Evolutionary conservation across 2,113 vertebrate species (phyloP).

Genomic region (Elanoides forficatus): DNA sequence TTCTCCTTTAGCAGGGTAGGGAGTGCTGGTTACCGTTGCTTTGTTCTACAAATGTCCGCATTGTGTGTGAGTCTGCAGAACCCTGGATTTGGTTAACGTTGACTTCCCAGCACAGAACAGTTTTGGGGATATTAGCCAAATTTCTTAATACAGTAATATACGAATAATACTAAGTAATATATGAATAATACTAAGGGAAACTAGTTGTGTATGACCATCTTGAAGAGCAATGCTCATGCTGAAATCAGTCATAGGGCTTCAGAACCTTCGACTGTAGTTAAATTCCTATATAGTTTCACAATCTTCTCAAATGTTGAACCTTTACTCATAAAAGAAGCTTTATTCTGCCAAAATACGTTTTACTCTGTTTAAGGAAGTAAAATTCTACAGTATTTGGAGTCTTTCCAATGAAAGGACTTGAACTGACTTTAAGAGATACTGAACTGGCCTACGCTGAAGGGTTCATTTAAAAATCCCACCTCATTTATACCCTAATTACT

Average conservation of each 20-base stretch:
- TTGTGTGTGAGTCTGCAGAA: neutral
- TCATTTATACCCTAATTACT: neutral
- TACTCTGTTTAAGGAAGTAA: neutral
- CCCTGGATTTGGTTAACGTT: neutral
- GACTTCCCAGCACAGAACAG: neutral
- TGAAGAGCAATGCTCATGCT: neutral
- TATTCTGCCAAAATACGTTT: neutral
- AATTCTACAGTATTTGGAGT: neutral
- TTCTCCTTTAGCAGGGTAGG: neutral
- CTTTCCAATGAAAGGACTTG: neutral
- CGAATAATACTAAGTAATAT: neutral
- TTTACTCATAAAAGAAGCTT: neutral
- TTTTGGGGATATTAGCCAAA: neutral
- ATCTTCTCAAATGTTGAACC: neutral
- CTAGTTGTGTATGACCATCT: neutral
- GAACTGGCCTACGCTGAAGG: neutral
- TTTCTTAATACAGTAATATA: neutral
- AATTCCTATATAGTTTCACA: neutral
- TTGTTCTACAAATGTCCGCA: neutral
- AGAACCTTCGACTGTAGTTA: neutral
- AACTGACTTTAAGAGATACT: neutral
- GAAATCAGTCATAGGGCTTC: neutral
- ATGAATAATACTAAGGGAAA: neutral
- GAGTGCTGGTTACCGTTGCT: neutral
- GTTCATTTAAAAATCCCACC: neutral